phyloP scores from a whole-genome alignment of 2,888 invertebrate genomes.

The Chrysotoxum bicinctum region DNA sequence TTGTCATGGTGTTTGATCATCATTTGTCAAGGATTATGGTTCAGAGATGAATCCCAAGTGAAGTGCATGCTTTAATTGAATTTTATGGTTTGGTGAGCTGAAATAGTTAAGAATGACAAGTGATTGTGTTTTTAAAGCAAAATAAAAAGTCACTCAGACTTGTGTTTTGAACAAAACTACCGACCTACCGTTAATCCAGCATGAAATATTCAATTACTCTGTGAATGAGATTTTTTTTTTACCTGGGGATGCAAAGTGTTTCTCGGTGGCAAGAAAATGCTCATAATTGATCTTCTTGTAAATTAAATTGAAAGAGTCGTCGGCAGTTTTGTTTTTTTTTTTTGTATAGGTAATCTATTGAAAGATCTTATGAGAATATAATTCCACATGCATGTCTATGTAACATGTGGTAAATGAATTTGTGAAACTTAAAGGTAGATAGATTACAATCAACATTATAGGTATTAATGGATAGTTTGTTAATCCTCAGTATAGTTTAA shows the following conservation, averaged over 20 bases:
- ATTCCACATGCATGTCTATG: not conserved
- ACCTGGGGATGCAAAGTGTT: slow-evolving; percentile 20
- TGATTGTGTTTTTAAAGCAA: slow-evolving; percentile 6
- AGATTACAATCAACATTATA: not conserved
- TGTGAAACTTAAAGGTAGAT: not conserved
- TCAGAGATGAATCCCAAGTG: not conserved
- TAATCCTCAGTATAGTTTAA: not conserved
- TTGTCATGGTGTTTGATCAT: slow-evolving; percentile 36
- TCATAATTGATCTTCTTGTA: not conserved
- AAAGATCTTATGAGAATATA: not conserved
- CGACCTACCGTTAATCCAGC: slow-evolving; percentile 31
- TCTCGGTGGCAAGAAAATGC: slow-evolving; percentile 22
- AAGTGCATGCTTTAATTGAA: not conserved
- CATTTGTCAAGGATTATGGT: slow-evolving; percentile 57
- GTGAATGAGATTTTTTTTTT: not conserved
- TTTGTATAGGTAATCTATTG: no score
- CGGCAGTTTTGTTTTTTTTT: not conserved
- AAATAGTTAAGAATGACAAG: slow-evolving; percentile 25
- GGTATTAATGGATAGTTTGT: not conserved
- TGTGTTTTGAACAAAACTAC: not conserved
- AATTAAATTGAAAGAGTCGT: slow-evolving; percentile 12
- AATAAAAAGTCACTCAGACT: slow-evolving; percentile 5
- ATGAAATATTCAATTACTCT: slow-evolving; percentile 8
- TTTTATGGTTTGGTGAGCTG: not conserved
- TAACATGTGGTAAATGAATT: not conserved